Percentiles rank a stretch among this genome's conserved stretches.
Conservation (phyloP, 2,797 vertebrate species). For the Sparus aurata region DNA sequence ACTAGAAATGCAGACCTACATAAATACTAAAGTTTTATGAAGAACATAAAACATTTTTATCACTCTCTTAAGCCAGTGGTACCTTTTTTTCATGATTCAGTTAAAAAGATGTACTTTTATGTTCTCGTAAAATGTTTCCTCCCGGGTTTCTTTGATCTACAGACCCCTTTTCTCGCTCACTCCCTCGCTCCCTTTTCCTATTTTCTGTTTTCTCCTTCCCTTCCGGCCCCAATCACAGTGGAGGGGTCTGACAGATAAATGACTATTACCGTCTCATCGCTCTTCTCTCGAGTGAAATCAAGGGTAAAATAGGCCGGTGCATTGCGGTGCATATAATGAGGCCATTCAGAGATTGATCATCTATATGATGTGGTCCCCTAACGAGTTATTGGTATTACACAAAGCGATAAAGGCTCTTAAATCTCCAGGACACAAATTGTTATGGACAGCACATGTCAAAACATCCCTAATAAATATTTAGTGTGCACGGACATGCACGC, state of each 20-base stretch:
- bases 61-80: background rate
- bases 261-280: slow-evolving; percentile 56
- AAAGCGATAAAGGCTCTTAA: slow-evolving; percentile 50
- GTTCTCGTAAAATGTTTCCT: background rate
- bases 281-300: slow-evolving; percentile 52
- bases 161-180: slow-evolving; percentile 2
- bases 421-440: slow-evolving; percentile 44
- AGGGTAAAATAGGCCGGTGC: slow-evolving; percentile 47
- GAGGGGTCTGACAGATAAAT: slow-evolving; percentile 60
- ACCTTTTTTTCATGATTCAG: background rate
- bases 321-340: slow-evolving; percentile 73
- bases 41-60: slow-evolving; percentile 12
- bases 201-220: slow-evolving; percentile 34
- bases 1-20: background rate
- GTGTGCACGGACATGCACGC: slow-evolving; percentile 1
- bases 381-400: slow-evolving; percentile 57
- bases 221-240: slow-evolving; percentile 37
- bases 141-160: slow-evolving; percentile 35
- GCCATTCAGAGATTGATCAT: slow-evolving; percentile 71
- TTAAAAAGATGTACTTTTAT: slow-evolving; percentile 13
- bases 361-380: slow-evolving; percentile 48
- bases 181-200: slow-evolving; percentile 23
- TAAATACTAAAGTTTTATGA: background rate
- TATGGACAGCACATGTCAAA: slow-evolving; percentile 42
- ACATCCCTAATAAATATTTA: slow-evolving; percentile 31